phyloP scores from a whole-genome alignment of 2,888 invertebrate genomes.

The Clunio marinus region DNA sequence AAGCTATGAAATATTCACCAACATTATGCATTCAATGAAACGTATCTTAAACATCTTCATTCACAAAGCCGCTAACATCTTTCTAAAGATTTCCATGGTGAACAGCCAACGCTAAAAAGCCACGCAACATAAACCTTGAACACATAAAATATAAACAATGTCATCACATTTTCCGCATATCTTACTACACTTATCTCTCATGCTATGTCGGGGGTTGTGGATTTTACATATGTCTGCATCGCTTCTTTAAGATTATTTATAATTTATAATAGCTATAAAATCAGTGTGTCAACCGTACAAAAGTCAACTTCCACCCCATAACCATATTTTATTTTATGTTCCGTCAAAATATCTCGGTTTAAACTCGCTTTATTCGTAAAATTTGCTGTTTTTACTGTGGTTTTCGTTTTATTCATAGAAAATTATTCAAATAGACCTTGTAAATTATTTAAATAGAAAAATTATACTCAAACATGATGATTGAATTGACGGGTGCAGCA shows the following conservation, averaged over 20 bases:
- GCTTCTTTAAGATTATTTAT: slow-evolving; percentile 26
- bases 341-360: background rate
- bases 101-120: too few relatives aligned
- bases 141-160: slow-evolving; percentile 22
- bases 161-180: slow-evolving; percentile 9
- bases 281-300: slow-evolving; percentile 38
- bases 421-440: too few relatives aligned
- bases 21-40: slow-evolving; percentile 15
- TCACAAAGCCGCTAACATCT: slow-evolving; percentile 12
- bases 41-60: slow-evolving; percentile 14
- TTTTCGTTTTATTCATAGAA: too few relatives aligned
- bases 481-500: background rate
- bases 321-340: too few relatives aligned
- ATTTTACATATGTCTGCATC: slow-evolving; percentile 20
- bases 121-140: slow-evolving; percentile 3
- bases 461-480: too few relatives aligned
- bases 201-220: background rate
- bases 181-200: slow-evolving; percentile 2
- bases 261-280: slow-evolving; percentile 39
- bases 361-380: too few relatives aligned
- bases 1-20: background rate
- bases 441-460: too few relatives aligned
- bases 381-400: background rate
- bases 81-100: background rate
- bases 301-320: slow-evolving; percentile 26